phyloP scores from a whole-genome alignment of 64 coral and sea anemone genomes.

The Montipora cactus region DNA sequence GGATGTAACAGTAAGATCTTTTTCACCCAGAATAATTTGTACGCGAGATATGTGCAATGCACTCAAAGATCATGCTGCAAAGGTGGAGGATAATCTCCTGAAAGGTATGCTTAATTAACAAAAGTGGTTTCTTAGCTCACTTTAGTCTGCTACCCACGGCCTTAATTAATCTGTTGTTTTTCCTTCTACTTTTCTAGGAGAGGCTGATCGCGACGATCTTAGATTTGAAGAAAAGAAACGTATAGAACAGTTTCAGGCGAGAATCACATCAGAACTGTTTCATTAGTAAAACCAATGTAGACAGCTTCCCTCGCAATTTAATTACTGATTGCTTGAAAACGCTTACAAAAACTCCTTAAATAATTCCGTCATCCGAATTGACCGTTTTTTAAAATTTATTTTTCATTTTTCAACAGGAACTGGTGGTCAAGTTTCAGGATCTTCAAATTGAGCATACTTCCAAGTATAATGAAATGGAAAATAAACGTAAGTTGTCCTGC shows the following conservation, averaged over 20 bases:
- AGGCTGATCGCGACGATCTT: constrained; percentile 91
- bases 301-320: no score
- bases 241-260: constrained; percentile 90
- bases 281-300: background rate
- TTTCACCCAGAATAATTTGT: constrained; percentile 63
- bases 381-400: background rate
- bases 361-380: background rate
- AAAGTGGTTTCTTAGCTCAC: background rate
- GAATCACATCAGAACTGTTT: background rate
- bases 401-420: constrained; percentile 71
- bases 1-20: background rate
- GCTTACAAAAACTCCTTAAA: background rate
- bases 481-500: constrained; percentile 65
- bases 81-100: constrained; percentile 75
- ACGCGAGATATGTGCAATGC: constrained; percentile 91
- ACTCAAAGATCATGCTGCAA: constrained; percentile 88
- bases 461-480: constrained; percentile 83
- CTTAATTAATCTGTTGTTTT: background rate
- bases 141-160: background rate
- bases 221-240: constrained; percentile 83
- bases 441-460: constrained; percentile 90
- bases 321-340: background rate
- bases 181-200: constrained; percentile 70
- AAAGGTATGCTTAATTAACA: constrained; percentile 53
- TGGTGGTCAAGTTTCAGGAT: constrained; percentile 93